Conservation (phyloP, 2,113 vertebrate species). For the Corythoichthys intestinalis region DNA sequence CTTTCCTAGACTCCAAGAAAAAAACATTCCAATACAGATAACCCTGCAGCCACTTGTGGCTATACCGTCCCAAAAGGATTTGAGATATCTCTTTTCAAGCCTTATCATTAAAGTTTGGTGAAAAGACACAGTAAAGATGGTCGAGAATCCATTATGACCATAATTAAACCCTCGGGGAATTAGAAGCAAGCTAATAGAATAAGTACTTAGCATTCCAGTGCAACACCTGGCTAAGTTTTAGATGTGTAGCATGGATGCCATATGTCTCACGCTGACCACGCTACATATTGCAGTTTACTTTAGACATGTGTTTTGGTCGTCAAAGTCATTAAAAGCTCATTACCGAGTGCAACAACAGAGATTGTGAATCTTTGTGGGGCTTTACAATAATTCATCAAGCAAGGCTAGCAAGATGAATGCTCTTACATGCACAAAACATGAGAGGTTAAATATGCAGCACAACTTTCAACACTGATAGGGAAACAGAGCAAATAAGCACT, state of each 20-base stretch:
- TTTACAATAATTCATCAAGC: constrained; percentile 47
- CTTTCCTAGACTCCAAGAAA: constrained; percentile 44
- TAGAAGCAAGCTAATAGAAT: constrained; percentile 23
- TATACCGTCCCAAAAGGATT: constrained; percentile 42
- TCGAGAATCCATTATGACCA: constrained; percentile 20
- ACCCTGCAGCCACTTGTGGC: constrained; percentile 64
- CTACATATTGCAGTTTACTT: constrained; percentile 31
- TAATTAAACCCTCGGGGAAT: constrained; percentile 30
- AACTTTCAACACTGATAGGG: constrained; percentile 18
- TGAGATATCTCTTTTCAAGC: constrained; percentile 47
- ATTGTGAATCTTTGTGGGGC: constrained; percentile 41
- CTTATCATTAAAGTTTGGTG: constrained; percentile 26
- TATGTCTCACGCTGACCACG: constrained; percentile 44
- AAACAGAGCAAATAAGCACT: constrained; percentile 14
- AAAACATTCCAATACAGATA: constrained; percentile 54
- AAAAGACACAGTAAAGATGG: constrained; percentile 42
- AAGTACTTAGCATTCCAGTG: constrained; percentile 17
- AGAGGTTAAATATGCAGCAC: neutral
- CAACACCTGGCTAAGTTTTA: constrained; percentile 13
- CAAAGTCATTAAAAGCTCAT: constrained; percentile 65
- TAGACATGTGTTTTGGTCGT: constrained; percentile 68
- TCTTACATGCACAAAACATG: constrained; percentile 37
- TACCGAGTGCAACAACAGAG: constrained; percentile 53
- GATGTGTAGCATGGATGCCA: constrained; percentile 31
- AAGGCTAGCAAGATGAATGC: constrained; percentile 52